Base-by-base conservation (phyloP, 2,797 vertebrate genomes). In the Dromococcyx pavoninus region DNA sequence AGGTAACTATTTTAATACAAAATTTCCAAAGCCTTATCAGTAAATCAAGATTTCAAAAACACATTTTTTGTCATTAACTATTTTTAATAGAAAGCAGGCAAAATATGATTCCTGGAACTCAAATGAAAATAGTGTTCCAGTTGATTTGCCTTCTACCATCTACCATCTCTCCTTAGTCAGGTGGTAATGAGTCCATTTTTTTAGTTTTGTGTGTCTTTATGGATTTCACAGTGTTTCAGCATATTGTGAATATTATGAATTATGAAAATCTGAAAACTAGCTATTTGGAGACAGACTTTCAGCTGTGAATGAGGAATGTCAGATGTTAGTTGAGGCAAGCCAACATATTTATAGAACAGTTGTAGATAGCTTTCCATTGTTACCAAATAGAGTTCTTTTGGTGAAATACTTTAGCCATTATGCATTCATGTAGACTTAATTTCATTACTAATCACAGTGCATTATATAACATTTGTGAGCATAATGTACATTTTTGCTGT, bases 361-460 rank as follows among this genome's bases (percentile, higher is more conserved):
- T 89, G 43, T 91, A 43, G 43, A 73, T 62, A 70, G 32, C 41
- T 89, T 93, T 93, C 57, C 94, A 35, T 57, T 84, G 53, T 86
- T 88, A 70, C 54, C 81, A 78, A 96, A 83, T 73, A 88, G 39
- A 77, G 53, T 78, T 97, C 25, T 87, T 71, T 32, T 70, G 19
- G 57, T 82, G 4, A 87, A 86, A 65, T 73, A 19, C 18, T 67
- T 50, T 33, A 54, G 21, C 41, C 18, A 27, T 11, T 74, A 39
- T 76, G n/a, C 17, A 22, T 82, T 67, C 37, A 53, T 17, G 72
- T 67, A 39, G 13, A 37, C 15, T 57, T 79, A 41, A 71, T 50
- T 73, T 33, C 17, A 18, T 85, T 85, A 73, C 37, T 65, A 22
- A 37, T 66, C 60, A 19, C 12, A 65, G 6, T 4, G 30, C 39